Evolutionary conservation across 2,113 vertebrate genomes (phyloP).

Genomic region (Mus musculus): GRCm39 chr16:73096501-73097000

Average conservation of each 20-base stretch:
- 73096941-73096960: constrained; percentile 45
- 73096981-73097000: constrained; percentile 44
- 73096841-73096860: background rate
- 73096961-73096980: constrained; percentile 47
- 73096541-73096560: background rate
- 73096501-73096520: background rate
- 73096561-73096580: background rate
- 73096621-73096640: too few species aligned
- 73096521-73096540: background rate
- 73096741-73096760: background rate
- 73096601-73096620: background rate
- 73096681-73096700: background rate
- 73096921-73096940: background rate
- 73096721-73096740: background rate
- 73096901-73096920: background rate
- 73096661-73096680: background rate
- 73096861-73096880: background rate
- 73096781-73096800: background rate
- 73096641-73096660: background rate
- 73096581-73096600: background rate
- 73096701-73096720: too few species aligned
- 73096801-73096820: background rate
- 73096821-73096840: background rate
- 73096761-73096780: background rate
- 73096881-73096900: constrained; percentile 2